phyloP scores from a whole-genome alignment of 2,113 vertebrate species.

The Tenrec ecaudatus region DNA sequence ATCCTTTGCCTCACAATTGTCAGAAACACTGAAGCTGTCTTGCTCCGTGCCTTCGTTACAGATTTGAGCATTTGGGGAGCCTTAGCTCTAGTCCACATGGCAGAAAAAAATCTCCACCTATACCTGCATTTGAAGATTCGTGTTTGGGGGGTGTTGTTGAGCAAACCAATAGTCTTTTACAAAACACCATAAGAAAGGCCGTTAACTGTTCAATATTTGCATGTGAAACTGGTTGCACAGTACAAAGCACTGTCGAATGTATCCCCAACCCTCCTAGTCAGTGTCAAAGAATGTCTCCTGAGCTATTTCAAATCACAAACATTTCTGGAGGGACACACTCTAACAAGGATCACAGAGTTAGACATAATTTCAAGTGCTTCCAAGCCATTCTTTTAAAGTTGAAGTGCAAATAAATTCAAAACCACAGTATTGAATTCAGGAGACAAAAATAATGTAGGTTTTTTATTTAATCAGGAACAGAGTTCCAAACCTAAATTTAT shows the following conservation, averaged over 20 bases:
- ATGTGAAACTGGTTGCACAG: not conserved
- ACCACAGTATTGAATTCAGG: not conserved
- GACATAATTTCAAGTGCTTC: not conserved
- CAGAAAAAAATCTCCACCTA: constrained; percentile 73
- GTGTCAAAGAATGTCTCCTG: not conserved
- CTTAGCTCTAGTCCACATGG: constrained; percentile 49
- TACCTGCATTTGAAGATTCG: constrained; percentile 71
- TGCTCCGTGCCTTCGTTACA: constrained; percentile 15
- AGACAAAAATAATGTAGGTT: not conserved
- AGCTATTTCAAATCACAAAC: not conserved
- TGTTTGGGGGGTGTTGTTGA: constrained; percentile 54
- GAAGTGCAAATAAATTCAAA: constrained; percentile 14
- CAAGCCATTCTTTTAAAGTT: not conserved
- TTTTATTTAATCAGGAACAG: no score
- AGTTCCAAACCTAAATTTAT: not conserved
- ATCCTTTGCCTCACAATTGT: not conserved
- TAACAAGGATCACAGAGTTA: not conserved
- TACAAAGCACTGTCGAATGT: not conserved
- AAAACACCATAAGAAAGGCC: constrained; percentile 25
- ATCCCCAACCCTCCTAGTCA: not conserved
- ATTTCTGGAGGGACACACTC: not conserved
- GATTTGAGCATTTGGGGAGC: constrained; percentile 20
- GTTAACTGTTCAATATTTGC: constrained; percentile 18
- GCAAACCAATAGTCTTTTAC: constrained; percentile 37
- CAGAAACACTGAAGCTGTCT: constrained; percentile 46